Evolutionary conservation across 2,113 vertebrate genomes (phyloP), one percentile per base, ranked within the genome.

Genomic region (Mola mola): DNA sequence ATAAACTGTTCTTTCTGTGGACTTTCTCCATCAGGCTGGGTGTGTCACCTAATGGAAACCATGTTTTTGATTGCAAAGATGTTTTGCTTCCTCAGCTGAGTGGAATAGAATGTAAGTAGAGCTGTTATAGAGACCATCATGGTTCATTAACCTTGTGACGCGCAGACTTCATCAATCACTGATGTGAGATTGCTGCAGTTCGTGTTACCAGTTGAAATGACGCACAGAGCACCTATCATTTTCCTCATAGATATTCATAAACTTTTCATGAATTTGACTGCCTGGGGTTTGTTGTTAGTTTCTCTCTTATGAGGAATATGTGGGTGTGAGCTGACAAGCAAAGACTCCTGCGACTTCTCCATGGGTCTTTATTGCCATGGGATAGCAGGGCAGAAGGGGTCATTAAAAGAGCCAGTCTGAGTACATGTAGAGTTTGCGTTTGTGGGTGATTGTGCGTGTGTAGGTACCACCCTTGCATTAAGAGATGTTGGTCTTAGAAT

Each of bases 301-400:
- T 73, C 47, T 57, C 25, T 60, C 31, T 73, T 71, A 46, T 70
- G 65, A 51, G 28, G 63, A 49, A 66, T 66, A 80, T 72, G 81
- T 85, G 73, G 66, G 82, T 89, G 82, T 81, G 70, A 66, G 82
- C 47, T 82, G 87, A 89, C 61, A 72, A 2, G 13, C 74, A 75
- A 66, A 78, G 85, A 77, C 55, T n/a, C 68, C 43, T 64, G 62
- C 55, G 11, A 29, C 44, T 51, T 59, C 63, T 68, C 24, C 74
- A 74, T 52, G 69, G 78, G 80, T 84, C 67, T 80, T 86, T 87
- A 89, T 86, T 65, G 58, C 67, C 78, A 81, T 70, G 74, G 87
- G 89, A 90, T 84, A 85, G 70, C 78, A 74, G 64, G 61, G 65
- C 67, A 76, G 68, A 48, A 15, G 74, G 71, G 66, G 47, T 80